Percentiles rank a stretch among this genome's conserved stretches.
Evolutionary conservation across 2,113 vertebrate species (phyloP).

Genomic region (Okapia johnstoni): DNA sequence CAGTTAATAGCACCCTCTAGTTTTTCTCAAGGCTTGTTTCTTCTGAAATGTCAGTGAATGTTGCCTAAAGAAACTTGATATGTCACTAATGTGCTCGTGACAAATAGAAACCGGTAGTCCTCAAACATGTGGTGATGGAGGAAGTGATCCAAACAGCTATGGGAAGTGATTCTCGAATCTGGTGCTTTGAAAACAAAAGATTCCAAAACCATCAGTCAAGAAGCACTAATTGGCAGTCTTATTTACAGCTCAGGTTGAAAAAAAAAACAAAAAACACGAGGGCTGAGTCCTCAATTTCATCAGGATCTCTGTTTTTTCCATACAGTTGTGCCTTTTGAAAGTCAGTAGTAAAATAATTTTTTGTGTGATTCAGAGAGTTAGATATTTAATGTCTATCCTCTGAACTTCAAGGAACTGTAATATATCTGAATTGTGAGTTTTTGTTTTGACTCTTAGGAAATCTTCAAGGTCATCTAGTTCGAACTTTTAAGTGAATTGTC

Average conservation of each 20-base stretch:
- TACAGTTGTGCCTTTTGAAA: neutral
- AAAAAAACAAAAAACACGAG: neutral
- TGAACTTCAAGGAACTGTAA: neutral
- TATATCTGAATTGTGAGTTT: neutral
- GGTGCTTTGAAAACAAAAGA: neutral
- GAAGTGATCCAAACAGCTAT: neutral
- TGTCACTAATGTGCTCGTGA: neutral
- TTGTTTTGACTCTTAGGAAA: neutral
- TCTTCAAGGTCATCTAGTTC: neutral
- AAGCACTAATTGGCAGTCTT: neutral
- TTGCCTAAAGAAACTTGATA: neutral
- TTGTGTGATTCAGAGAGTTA: neutral
- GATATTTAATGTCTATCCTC: neutral
- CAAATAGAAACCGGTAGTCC: neutral
- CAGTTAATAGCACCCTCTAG: neutral
- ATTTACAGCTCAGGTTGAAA: neutral
- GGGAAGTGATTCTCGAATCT: neutral
- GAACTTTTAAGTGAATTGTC: neutral
- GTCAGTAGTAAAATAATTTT: neutral
- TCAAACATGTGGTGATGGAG: neutral
- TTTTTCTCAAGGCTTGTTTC: neutral
- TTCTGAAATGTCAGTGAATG: neutral
- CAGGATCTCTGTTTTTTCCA: neutral
- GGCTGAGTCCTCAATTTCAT: neutral
- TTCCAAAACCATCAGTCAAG: neutral